Base-by-base conservation (phyloP, 2,888 invertebrate genomes). In the Drepana falcataria region DNA sequence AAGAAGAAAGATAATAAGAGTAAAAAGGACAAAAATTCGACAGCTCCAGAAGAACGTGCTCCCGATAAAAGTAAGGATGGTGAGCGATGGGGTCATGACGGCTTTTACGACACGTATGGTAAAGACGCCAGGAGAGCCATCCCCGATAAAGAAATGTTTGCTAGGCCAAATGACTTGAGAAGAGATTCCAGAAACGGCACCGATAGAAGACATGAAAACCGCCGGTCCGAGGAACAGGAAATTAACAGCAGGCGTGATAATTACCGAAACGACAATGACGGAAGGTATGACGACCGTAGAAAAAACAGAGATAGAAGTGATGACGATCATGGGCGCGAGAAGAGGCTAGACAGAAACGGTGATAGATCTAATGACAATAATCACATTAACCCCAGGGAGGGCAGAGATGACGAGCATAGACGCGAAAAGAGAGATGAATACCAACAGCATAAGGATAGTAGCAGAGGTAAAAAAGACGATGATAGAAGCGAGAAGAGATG, bases 61-160 rank as follows among this genome's bases (percentile, higher is more conserved):
- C 59, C 72, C 0, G 59, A 75, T 1, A 77, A 81, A 55, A 64
- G 72, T 5, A 71, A 72, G 48, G 55, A 63, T 40, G 57, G 53
- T 33, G 83, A 87, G 51, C 75, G 82, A 55, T 89, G 90, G 90
- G 89, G 87, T 1, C 90, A 91, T 59, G 89, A 89, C 53, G 88
- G 90, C 1, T 90, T 86, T 58, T 90, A 85, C 58, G 88, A 90
- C 44, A 88, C 84, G 0, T 87, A 91, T 56, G 91, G 90, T 0
- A 75, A 83, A 68, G 83, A 82, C 49, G 87, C 86, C 1, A 71
- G 72, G 33, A 71, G 66, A 51, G 59, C 70, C 6, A 75, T 79
- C 7, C 69, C 73, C 41, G 76, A 79, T 34, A 63, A 60, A 35
- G 71, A 71, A 44, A 76, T 77, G 53, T 81, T 80, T 47, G 65